Evolutionary conservation across 2,113 vertebrate genomes (phyloP).

Genomic region (Rhinolophus sinicus): DNA sequence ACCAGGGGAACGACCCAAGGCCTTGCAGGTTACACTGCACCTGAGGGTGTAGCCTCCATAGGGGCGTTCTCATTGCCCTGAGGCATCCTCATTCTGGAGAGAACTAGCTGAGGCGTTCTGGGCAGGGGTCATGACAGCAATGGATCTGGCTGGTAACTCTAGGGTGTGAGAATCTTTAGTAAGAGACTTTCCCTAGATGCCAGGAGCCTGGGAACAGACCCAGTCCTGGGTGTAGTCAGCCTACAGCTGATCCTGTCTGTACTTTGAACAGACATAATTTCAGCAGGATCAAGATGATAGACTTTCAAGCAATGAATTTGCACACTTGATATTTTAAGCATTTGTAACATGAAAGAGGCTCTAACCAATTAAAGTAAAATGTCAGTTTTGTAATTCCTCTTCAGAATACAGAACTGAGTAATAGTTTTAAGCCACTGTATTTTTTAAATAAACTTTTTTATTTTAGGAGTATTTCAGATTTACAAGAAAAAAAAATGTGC

Average conservation of each 20-base stretch:
- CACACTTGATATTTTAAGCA: background rate
- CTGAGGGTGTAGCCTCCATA: background rate
- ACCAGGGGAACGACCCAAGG: background rate
- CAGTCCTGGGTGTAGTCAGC: background rate
- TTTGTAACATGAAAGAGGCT: background rate
- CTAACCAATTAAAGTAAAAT: background rate
- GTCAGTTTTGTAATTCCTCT: background rate
- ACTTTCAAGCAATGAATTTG: background rate
- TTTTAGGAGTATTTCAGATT: conserved; percentile 10
- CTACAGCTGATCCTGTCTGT: background rate
- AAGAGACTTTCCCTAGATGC: too few relatives aligned
- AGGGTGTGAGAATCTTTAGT: background rate
- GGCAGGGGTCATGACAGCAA: too few relatives aligned
- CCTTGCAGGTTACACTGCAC: too few relatives aligned
- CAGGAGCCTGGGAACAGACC: background rate
- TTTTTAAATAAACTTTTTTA: background rate
- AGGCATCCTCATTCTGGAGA: background rate
- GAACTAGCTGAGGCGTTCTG: background rate
- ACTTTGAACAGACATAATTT: background rate
- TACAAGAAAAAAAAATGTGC: background rate
- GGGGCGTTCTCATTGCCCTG: accelerated
- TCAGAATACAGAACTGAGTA: background rate
- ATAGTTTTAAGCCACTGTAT: background rate
- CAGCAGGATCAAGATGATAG: background rate
- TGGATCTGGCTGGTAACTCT: too few relatives aligned